A percentile compares a stretch with the other conserved stretches of the same genome.
Evolutionary conservation across 2,113 vertebrate genomes (phyloP).

Genomic region (Equus przewalskii): DNA sequence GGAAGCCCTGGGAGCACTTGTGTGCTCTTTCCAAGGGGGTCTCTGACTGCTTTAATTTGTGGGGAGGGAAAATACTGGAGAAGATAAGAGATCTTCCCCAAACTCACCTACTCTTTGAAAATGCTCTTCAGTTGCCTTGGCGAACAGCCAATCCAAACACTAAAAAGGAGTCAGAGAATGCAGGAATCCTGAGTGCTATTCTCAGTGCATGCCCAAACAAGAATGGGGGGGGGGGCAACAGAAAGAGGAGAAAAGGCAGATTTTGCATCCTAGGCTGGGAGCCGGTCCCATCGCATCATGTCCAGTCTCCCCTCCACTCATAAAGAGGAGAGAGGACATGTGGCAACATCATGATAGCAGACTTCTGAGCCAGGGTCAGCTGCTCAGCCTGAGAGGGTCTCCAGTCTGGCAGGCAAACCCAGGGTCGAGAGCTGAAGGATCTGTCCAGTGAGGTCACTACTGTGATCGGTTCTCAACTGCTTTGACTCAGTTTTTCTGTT

Average conservation of each 20-base stretch:
- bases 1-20: background rate
- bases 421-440: constrained; percentile 29
- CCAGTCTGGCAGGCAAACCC: background rate
- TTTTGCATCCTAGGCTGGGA: constrained; percentile 6
- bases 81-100: constrained; percentile 66
- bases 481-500: constrained; percentile 17
- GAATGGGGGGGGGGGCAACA: background rate
- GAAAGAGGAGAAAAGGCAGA: constrained; percentile 37
- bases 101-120: constrained; percentile 79
- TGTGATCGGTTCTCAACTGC: background rate
- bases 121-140: constrained; percentile 63
- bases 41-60: constrained; percentile 42
- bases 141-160: constrained; percentile 60
- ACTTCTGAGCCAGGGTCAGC: background rate
- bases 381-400: background rate
- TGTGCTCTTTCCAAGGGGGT: constrained; percentile 41
- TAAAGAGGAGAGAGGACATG: background rate
- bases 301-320: background rate
- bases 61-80: constrained; percentile 65
- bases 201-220: constrained; percentile 67
- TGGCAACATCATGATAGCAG: background rate
- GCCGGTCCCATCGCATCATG: background rate
- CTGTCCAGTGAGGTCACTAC: background rate
- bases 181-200: constrained; percentile 64
- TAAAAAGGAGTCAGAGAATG: constrained; percentile 55